phyloP scores from a whole-genome alignment of 2,797 vertebrate species.

The Podargus strigoides region DNA sequence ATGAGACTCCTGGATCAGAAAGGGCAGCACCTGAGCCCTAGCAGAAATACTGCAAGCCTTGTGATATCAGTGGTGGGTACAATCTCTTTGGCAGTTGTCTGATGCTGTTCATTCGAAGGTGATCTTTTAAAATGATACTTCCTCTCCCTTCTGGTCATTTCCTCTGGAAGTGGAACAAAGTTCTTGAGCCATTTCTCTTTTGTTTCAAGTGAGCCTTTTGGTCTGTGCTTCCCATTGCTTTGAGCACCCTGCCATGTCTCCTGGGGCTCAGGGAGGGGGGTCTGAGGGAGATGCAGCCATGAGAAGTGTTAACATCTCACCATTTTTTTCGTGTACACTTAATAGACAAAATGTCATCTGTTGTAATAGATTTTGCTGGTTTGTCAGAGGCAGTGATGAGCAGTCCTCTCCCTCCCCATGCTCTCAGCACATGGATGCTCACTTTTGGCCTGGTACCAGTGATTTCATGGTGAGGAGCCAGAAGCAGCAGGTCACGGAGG shows the following conservation, averaged over 20 bases:
- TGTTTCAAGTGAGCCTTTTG: not conserved
- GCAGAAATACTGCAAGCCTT: not conserved
- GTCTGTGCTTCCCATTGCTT: not conserved
- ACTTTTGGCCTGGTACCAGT: not conserved
- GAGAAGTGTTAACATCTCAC: not conserved
- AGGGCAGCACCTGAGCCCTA: no score
- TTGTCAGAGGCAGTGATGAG: not conserved
- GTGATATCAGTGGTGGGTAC: not conserved
- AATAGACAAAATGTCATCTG: not conserved
- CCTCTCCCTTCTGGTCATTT: not conserved
- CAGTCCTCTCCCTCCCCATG: not conserved
- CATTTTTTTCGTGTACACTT: accelerated
- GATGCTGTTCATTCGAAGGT: not conserved
- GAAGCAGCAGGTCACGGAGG: not conserved
- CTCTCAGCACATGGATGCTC: not conserved
- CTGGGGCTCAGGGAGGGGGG: not conserved
- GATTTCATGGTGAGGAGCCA: not conserved
- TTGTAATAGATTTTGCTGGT: not conserved
- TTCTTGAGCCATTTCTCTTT: not conserved
- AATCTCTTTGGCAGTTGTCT: not conserved
- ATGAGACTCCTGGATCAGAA: not conserved
- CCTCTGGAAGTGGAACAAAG: not conserved
- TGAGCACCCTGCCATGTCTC: not conserved
- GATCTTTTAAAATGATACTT: not conserved
- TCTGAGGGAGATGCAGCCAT: not conserved